Percentiles rank a stretch among this genome's conserved stretches.
Evolutionary conservation across 2,113 vertebrate genomes (phyloP).

Genomic region (Ophiodon elongatus): DNA sequence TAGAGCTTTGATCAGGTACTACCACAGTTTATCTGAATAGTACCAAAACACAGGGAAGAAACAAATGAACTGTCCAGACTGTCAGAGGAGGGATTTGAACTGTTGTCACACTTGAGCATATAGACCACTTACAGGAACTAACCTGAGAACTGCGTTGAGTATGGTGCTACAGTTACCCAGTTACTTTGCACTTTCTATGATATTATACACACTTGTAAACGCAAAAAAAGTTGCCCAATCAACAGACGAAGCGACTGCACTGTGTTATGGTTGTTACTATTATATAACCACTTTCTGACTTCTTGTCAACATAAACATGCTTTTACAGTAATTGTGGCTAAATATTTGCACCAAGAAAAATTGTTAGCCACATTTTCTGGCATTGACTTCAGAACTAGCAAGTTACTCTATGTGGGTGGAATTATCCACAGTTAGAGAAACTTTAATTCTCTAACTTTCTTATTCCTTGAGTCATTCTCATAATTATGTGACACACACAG

Average conservation of each 20-base stretch:
- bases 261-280: not conserved
- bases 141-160: not conserved
- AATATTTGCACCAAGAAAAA: not conserved
- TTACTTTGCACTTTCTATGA: not conserved
- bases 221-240: too few species aligned
- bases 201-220: not conserved
- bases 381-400: not conserved
- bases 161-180: too few species aligned
- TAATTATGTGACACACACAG: not conserved
- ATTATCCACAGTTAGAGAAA: not conserved
- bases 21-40: constrained; percentile 1
- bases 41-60: not conserved
- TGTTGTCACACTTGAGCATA: not conserved
- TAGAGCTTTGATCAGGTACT: constrained; percentile 42
- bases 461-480: not conserved
- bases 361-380: not conserved
- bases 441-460: not conserved
- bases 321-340: not conserved
- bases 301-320: not conserved
- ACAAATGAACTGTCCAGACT: not conserved
- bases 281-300: not conserved
- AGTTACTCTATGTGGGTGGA: not conserved
- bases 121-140: not conserved
- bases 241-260: too few species aligned
- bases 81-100: not conserved